Evolutionary conservation across 1,140 invertebrate species (phyloP), one percentile per base, ranked within the genome.

Genomic region (Papilio aristodemus): DNA sequence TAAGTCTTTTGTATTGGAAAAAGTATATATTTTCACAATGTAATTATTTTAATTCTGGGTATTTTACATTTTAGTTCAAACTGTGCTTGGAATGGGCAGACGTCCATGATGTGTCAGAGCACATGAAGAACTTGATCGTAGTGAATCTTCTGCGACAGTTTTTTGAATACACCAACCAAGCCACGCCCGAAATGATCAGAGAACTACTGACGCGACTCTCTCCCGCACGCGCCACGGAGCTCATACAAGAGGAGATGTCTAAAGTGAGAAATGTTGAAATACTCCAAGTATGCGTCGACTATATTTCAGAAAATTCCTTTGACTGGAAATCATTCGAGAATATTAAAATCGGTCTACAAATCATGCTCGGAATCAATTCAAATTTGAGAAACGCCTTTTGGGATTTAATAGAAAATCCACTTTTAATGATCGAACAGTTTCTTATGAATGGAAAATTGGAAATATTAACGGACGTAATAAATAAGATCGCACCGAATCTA

Each of bases 381-480:
- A 87, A 84, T 17, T 92, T 95, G 70, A 92, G 93, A 68, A 72
- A 89, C 13, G 80, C 93, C 8, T 94, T 95, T 58, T 93, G 94
- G 90, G 92, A 94, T 70, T 77, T 96, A 4, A 93, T 96, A 25
- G 92, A 93, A 19, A 93, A 94, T 71, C 95, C 95, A 0, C 75
- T 95, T 14, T 79, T 95, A 0, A 95, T 96, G 78, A 89, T 96
- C 4, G 95, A 96, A 73, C 94, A 95, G 76, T 87, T 96, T 54
- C 77, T 96, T 1, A 96, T 96, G 95, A 96, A 96, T 75, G 94
- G 93, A 0, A 95, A 94, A 81, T 92, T 96, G 46, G 95, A 96
- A 76, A 92, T 92, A 70, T 82, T 96, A 6, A 87, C 92, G 1
- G 92, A 91, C 38, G 93, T 95, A 6, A 80, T 92, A 13, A 87